phyloP scores from a whole-genome alignment of 1,140 invertebrate species.

The Ceratitis capitata region DNA sequence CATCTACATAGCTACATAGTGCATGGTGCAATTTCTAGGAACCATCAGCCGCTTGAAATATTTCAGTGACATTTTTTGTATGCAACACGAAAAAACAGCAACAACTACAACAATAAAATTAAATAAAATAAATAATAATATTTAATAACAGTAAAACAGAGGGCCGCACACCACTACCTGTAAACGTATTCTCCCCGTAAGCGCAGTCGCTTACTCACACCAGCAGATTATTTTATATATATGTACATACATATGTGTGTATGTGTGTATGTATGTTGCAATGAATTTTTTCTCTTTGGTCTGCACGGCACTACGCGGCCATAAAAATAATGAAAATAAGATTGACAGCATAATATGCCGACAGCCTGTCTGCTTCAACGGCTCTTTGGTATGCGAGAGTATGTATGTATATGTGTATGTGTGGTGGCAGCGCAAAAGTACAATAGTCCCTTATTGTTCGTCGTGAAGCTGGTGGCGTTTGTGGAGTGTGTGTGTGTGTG shows the following conservation, averaged over 20 bases:
- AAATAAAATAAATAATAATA: too few species aligned
- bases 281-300: not conserved
- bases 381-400: not conserved
- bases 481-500: too few species aligned
- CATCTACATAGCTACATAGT: too few species aligned
- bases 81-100: not conserved
- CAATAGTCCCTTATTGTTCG: not conserved
- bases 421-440: not conserved
- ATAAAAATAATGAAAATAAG: constrained; percentile 41
- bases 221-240: too few species aligned
- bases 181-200: too few species aligned
- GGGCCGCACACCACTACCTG: not conserved
- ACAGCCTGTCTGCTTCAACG: constrained; percentile 30
- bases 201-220: not conserved
- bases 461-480: too few species aligned
- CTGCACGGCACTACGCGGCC: not conserved
- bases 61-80: not conserved
- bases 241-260: too few species aligned
- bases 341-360: constrained; percentile 35
- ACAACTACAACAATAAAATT: not conserved
- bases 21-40: not conserved
- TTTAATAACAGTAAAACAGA: too few species aligned
- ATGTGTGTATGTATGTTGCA: not conserved
- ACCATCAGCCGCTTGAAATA: not conserved
- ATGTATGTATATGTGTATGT: too few species aligned